Conservation (phyloP, 2,888 invertebrate species). For the Clostera curtula region DNA sequence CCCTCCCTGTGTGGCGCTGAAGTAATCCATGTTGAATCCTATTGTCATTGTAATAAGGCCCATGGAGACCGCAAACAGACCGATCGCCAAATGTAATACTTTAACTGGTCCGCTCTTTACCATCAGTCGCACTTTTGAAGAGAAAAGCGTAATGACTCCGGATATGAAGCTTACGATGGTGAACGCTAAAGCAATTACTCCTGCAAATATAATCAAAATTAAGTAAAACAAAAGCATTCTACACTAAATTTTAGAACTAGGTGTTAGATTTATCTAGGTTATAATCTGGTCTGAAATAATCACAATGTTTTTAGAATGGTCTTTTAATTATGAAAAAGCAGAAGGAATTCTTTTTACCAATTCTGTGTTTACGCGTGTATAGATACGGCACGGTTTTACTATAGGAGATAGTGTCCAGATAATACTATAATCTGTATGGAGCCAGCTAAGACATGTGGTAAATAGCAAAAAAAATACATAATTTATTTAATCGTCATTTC, state of each 20-base stretch:
- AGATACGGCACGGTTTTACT: slow-evolving; percentile 2
- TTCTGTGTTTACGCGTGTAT: neutral
- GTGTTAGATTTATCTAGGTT: too few relatives aligned
- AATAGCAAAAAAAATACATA: too few relatives aligned
- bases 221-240: neutral
- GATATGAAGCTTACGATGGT: slow-evolving; percentile 56
- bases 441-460: too few relatives aligned
- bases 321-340: too few relatives aligned
- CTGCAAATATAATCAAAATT: slow-evolving; percentile 22
- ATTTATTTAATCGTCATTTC: too few relatives aligned
- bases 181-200: slow-evolving; percentile 67
- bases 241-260: too few relatives aligned
- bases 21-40: slow-evolving; percentile 60
- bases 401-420: slow-evolving; percentile 1
- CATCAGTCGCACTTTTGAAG: slow-evolving; percentile 60
- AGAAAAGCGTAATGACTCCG: slow-evolving; percentile 68
- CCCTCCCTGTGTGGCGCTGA: slow-evolving; percentile 34
- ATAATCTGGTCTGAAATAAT: too few relatives aligned
- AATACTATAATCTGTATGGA: neutral
- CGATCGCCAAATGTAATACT: slow-evolving; percentile 69
- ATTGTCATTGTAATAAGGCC: slow-evolving; percentile 64
- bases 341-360: neutral
- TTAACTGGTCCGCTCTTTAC: slow-evolving; percentile 65
- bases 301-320: too few relatives aligned
- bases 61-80: slow-evolving; percentile 61